A percentile compares a stretch with the other conserved stretches of the same genome.
Evolutionary conservation across 2,888 invertebrate genomes (phyloP).

Genomic region (Stomorhina lunata): DNA sequence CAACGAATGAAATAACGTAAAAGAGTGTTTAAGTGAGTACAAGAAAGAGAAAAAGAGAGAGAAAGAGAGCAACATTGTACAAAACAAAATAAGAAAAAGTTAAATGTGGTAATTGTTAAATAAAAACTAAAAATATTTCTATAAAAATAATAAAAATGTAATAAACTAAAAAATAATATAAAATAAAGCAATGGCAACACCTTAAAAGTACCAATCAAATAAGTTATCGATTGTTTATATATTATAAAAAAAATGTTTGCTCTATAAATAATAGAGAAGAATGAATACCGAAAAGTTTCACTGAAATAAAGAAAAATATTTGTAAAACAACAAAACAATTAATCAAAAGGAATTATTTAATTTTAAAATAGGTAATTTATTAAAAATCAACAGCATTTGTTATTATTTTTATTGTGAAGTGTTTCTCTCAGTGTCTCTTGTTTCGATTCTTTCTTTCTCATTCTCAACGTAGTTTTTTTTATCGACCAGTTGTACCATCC

Average conservation of each 20-base stretch:
- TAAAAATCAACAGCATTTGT: background rate
- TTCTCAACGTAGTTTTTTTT: too few species aligned
- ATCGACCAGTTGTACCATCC: slow-evolving; percentile 48
- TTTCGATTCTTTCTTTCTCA: too few species aligned
- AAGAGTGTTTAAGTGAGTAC: background rate
- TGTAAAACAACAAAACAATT: background rate
- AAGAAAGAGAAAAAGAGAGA: background rate
- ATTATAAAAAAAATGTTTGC: background rate
- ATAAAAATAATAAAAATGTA: background rate
- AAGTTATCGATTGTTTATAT: slow-evolving; percentile 21
- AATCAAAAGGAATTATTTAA: background rate
- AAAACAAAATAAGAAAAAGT: background rate
- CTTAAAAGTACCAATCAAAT: background rate
- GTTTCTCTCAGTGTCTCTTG: slow-evolving; percentile 11
- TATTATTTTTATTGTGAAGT: background rate
- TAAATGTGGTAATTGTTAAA: slow-evolving; percentile 3
- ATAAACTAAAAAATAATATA: background rate
- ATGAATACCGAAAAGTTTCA: too few species aligned
- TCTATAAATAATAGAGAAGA: slow-evolving; percentile 29
- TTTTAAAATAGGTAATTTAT: background rate
- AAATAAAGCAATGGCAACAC: slow-evolving; percentile 11
- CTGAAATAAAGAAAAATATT: background rate
- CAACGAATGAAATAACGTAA: slow-evolving; percentile 17
- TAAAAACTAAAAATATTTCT: background rate
- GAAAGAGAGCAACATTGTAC: background rate